These are phyloP conservation scores for Onychomys arenicola DNA, from an alignment of 2,797 vertebrate species.

Conservation along the genomic window DNA sequence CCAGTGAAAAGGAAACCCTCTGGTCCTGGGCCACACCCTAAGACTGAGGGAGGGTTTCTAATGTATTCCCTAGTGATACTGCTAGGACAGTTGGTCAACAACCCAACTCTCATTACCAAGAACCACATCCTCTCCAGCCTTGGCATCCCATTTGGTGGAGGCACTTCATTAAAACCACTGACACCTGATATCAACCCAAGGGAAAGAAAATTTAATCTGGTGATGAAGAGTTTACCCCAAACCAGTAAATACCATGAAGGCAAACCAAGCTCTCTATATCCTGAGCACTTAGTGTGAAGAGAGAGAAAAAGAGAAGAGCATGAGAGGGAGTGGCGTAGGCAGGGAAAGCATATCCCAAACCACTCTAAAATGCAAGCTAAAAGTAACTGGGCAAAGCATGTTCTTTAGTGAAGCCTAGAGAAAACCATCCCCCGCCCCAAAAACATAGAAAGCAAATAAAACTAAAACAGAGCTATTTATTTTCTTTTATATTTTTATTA, in stretches of 20 bases:
- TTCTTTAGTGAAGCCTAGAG: not conserved
- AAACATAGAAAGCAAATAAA: constrained; percentile 26
- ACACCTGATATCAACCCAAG: not conserved
- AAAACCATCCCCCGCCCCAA: not conserved
- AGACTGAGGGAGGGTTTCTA: not conserved
- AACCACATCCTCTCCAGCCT: not conserved
- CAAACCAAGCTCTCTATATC: not conserved
- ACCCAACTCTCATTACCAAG: not conserved
- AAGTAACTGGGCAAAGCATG: not conserved
- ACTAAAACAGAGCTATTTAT: not conserved
- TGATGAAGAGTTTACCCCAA: not conserved
- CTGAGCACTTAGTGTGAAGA: not conserved
- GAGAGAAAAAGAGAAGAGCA: not conserved
- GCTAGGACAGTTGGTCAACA: not conserved
- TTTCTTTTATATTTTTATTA: not conserved
- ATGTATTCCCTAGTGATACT: not conserved
- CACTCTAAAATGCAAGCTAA: not conserved
- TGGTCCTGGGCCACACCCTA: not conserved
- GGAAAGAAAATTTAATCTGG: not conserved
- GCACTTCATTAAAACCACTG: not conserved
- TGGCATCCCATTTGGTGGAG: not conserved
- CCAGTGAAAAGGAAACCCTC: constrained; percentile 24
- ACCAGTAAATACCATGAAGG: not conserved
- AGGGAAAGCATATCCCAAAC: not conserved
- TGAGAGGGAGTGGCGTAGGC: not conserved